These are phyloP conservation scores for Manacus vitellinus DNA, from an alignment of 2,113 vertebrate species.

Conservation along the genomic window DNA sequence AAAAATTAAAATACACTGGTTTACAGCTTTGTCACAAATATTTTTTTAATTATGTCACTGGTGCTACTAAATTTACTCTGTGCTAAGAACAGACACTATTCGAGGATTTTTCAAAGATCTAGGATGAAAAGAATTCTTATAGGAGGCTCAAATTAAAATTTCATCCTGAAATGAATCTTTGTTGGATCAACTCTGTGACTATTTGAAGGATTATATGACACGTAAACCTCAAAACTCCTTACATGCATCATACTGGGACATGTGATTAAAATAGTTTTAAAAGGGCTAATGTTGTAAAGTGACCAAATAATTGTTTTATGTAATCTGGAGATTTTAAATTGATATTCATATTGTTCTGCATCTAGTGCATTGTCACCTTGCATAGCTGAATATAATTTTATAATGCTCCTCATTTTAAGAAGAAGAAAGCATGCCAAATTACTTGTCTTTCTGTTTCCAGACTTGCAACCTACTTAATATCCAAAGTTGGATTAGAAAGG, in stretches of 20 bases:
- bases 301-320: not conserved
- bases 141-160: not conserved
- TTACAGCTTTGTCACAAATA: not conserved
- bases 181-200: not conserved
- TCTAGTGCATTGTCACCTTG: not conserved
- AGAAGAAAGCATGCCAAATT: not conserved
- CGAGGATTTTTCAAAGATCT: not conserved
- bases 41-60: not conserved
- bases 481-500: not conserved
- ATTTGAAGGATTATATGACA: not conserved
- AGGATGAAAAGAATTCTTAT: not conserved
- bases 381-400: slow-evolving; percentile 45
- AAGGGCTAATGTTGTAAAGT: not conserved
- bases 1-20: not conserved
- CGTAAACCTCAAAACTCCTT: not conserved
- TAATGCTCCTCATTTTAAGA: not conserved
- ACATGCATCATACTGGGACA: not conserved
- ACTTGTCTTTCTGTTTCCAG: not conserved
- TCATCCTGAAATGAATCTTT: not conserved
- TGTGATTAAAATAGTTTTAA: not conserved
- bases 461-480: not conserved
- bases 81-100: not conserved
- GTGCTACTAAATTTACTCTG: not conserved
- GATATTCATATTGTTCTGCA: not conserved
- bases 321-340: not conserved